Evolutionary conservation across 2,113 vertebrate genomes (phyloP), one percentile per base, ranked within the genome.

Genomic region (Gila orcuttii): DNA sequence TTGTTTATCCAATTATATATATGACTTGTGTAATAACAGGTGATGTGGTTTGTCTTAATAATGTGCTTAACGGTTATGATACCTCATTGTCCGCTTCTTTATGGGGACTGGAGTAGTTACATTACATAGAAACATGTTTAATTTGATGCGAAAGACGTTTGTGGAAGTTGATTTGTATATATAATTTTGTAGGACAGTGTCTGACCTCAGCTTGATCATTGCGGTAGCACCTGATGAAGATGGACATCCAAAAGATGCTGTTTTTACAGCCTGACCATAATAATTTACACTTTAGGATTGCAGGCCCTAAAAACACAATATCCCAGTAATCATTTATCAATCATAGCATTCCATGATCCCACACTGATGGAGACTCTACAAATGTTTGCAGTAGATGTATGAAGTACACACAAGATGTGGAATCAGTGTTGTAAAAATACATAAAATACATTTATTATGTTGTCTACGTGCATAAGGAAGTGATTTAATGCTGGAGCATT

Each of bases 1-100:
- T 81, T 86, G 85, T 71, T 60, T 82, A 90, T 88, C 33, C 71
- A 83, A 88, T 90, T 90, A 88, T 39, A 80, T 39, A 80, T 64
- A 57, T 86, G 87, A 81, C 31, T 71, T 36, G 83, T 79, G 79
- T 88, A 88, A 88, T 90, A 88, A 86, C 87, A 88, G 79, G 82
- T 87, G 86, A 90, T 84, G 84, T 36, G 75, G 75, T 74, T 88
- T 87, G 87, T 87, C 89, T 90, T 90, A 90, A 90, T 88, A 90
- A 90, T 87, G 66, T 21, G 71, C 79, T 87, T 87, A 87, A 81
- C 88, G 50, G 45, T 74, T 89, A 78, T 77, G 85, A 78, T 78
- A 74, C 71, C 84, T 85, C 60, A 66, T 78, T 76, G 68, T 42
- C 52, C 31, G 74, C 86, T 86, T 88, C 47, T 66, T n/a, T 31